These are phyloP conservation scores for Ethmia dodecea DNA, from an alignment of 2,888 invertebrate species.

Conservation along the genomic window DNA sequence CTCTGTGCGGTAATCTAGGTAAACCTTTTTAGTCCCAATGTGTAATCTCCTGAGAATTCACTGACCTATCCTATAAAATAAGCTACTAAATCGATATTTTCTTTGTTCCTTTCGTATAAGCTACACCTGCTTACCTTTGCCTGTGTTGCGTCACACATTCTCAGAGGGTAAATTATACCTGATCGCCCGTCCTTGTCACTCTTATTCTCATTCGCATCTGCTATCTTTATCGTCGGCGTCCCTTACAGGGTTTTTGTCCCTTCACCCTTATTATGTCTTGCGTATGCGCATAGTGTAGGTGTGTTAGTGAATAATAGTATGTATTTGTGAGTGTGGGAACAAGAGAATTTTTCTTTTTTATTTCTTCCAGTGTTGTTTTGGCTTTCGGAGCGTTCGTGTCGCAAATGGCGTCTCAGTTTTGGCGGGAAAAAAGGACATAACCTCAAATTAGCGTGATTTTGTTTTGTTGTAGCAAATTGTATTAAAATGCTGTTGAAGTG, in stretches of 20 bases:
- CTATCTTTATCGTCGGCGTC: conserved; percentile 47
- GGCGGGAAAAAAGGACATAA: conserved; percentile 45
- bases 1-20: no score
- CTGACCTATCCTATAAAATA: conserved; percentile 59
- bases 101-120: conserved; percentile 55
- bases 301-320: no score
- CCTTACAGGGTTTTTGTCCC: conserved; percentile 60
- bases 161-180: conserved; percentile 58
- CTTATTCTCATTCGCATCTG: conserved; percentile 23
- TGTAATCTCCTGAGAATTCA: no score
- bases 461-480: conserved; percentile 19
- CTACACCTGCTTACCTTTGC: conserved; percentile 62
- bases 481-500: conserved; percentile 23
- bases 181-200: conserved; percentile 46
- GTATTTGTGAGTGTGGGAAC: conserved; percentile 41
- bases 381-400: conserved; percentile 43
- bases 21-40: no score
- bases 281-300: conserved; percentile 49
- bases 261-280: conserved; percentile 61
- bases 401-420: conserved; percentile 44
- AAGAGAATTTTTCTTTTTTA: conserved; percentile 38
- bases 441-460: conserved; percentile 15
- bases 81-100: conserved; percentile 37
- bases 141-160: conserved; percentile 60
- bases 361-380: conserved; percentile 43